Evolutionary conservation across 1,140 invertebrate genomes (phyloP), one percentile per base, ranked within the genome.

Genomic region (Euura lappo): DNA sequence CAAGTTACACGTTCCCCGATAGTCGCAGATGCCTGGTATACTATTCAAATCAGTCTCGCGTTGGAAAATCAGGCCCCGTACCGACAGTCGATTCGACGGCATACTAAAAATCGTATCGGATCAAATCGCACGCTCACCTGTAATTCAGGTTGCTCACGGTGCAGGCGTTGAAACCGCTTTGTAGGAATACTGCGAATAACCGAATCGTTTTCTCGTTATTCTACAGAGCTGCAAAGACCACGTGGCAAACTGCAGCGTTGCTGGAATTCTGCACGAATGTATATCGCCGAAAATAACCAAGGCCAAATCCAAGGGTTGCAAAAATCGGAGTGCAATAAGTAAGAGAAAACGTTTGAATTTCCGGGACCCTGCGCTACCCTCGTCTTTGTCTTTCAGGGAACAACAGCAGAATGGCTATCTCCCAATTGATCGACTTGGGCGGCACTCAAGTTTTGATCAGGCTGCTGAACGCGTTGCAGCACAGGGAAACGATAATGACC

Each of bases 361-460:
- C 70, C 8, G n/a, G 68, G 10, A 73, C 71, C n/a, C 67, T 65
- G 28, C 60, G 51, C 2, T 71, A 70, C 8, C 85, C 85, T 85
- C 73, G 80, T 70, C 84, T 84, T 71, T 71, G 80, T 71, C 74
- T 80, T 76, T 28, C 76, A 89, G 88, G 80, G 71, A 84, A 79
- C 68, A 84, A 80, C 71, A 79, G 84, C 69, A 81, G 81, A 72
- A 72, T 81, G 65, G 84, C 86, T 46, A 79, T 89, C 69, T 80
- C 76, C 69, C 88, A 89, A 76, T 77, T 89, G 64, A 84, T 88
- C 45, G 83, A 86, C 71, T 75, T 85, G 51, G 88, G 88, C 71
- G 85, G 86, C 46, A 85, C 87, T 66, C 84, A 88, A 76, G 78
- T 85, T 71, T 74, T 90, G 44, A 84, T 89, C 71, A 88, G 88